Base-by-base conservation (phyloP, 1,140 invertebrate species). In the Drosophila kikkawai region DNA sequence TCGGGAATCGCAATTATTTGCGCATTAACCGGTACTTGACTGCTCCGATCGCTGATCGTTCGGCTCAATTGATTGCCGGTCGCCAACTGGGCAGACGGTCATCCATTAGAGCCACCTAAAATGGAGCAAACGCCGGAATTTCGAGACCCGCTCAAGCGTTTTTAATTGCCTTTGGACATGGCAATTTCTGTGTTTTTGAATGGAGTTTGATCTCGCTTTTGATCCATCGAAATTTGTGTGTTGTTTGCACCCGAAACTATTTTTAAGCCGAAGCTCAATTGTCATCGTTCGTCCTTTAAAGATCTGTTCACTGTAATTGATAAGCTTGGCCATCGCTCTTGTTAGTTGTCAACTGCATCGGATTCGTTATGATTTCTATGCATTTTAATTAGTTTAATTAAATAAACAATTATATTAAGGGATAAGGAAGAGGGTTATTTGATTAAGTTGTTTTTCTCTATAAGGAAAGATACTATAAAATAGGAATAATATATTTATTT, bases 31-130 rank as follows among this genome's bases (percentile, higher is more conserved):
- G 82, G 64, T 75, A 51, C 44, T 81, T 79, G 81, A 26, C 42
- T 81, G 13, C 41, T 19, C 34, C 56, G 68, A 91, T 91, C 90
- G 34, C 68, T 56, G 90, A 91, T 91, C 68, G 90, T 91, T 91
- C 90, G 59, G 82, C 79, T 91, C 90, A 91, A 90, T 91, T 91
- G 83, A 84, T 82, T 29, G 70, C 60, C 55, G 61, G 57, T 17
- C 22, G 29, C n/a, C 11, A 45, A 80, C 81, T 80, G 63, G 34
- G 26, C 69, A 45, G 32, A 8, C 47, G 44, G 32, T 48, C 57
- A 42, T 9, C 64, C 73, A 88, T 87, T 87, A 88, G 55, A 5
- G 26, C 26, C 17, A 19, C 45, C 64, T 70, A 71, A 71, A 78
- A 74, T 77, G 64, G 39, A 47, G 41, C 42, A 44, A 41, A 32